Base-by-base conservation (phyloP, 2,113 vertebrate genomes). In the Cryptoleucopteryx plumbea region DNA sequence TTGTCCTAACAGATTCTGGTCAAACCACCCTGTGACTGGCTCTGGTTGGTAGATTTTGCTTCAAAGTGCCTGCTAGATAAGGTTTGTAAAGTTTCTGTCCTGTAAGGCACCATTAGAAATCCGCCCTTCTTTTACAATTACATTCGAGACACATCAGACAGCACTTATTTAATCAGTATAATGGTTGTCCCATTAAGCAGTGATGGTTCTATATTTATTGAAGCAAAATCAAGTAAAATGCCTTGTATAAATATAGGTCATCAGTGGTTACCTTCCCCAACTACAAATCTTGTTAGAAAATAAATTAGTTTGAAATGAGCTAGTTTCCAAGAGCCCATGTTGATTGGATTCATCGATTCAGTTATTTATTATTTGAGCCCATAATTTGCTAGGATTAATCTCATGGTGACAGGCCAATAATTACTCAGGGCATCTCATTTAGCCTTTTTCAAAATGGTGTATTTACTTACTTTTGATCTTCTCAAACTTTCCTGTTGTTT, bases 221-320 rank as follows among this genome's bases (percentile, higher is more conserved):
- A 82, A 87, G 27, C 70, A 87, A 94, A 96, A 84, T 40, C 32
- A 81, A 82, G 27, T 75, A 40, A 87, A 91, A 93, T 55, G 32
- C 11, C 21, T 71, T 84, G 38, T 67, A 27, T 86, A 91, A 94
- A 86, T 81, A 52, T 4, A 82, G 91, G 77, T 79, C 83, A 82
- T 55, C 5, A 0, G 59, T 93, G 65, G 45, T 94, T 94, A 79
- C 68, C 43, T 82, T 67, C 91, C 81, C 36, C 52, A 79, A 9
- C 56, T 91, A 40, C 42, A 82, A 15, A 87, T 71, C 83, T 91
- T 78, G 38, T 90, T 88, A 81, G 45, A 86, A 88, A 93, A 94
- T 59, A 91, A 91, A 94, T 95, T 74, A 85, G 32, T 78, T 84
- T 91, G 89, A 87, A 96, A 84, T 48, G 73, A 87, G 47, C 40